Percentiles rank a stretch among this genome's conserved stretches.
Evolutionary conservation across 2,888 invertebrate genomes (phyloP).

Genomic region (Caenorhabditis afra): DNA sequence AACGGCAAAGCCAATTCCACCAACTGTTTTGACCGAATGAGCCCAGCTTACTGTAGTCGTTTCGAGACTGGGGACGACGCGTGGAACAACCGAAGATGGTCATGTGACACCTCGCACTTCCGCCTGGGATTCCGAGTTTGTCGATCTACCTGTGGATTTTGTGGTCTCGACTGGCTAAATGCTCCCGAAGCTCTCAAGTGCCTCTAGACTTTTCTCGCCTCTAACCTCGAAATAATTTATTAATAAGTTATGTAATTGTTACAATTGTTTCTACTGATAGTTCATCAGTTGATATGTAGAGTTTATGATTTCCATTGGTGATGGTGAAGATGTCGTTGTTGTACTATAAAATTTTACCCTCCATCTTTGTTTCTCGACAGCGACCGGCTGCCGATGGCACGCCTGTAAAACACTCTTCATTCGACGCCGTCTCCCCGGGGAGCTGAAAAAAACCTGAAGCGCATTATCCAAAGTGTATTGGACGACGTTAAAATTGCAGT

Average conservation of each 20-base stretch:
- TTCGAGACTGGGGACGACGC: constrained; percentile 67
- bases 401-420: constrained; percentile 32
- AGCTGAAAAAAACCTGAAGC: constrained; percentile 52
- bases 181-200: constrained; percentile 68
- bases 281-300: constrained; percentile 48
- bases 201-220: constrained; percentile 4
- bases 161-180: constrained; percentile 64
- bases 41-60: constrained; percentile 62
- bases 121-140: constrained; percentile 70
- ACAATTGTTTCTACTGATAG: constrained; percentile 17
- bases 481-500: constrained; percentile 73
- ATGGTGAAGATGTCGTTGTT: constrained; percentile 48
- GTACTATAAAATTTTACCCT: constrained; percentile 42
- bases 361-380: constrained; percentile 49
- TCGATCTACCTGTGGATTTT: constrained; percentile 68
- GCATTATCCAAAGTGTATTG: constrained; percentile 73
- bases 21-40: constrained; percentile 71
- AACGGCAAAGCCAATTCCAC: constrained; percentile 58
- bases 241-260: constrained; percentile 42
- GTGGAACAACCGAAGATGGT: constrained; percentile 67
- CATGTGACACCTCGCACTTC: constrained; percentile 67
- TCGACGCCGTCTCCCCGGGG: background rate
- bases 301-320: constrained; percentile 58
- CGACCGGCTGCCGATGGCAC: constrained; percentile 34
- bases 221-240: constrained; percentile 9